Conservation (phyloP, 1,140 invertebrate genomes). For the Catajapyx aquilonaris region DNA sequence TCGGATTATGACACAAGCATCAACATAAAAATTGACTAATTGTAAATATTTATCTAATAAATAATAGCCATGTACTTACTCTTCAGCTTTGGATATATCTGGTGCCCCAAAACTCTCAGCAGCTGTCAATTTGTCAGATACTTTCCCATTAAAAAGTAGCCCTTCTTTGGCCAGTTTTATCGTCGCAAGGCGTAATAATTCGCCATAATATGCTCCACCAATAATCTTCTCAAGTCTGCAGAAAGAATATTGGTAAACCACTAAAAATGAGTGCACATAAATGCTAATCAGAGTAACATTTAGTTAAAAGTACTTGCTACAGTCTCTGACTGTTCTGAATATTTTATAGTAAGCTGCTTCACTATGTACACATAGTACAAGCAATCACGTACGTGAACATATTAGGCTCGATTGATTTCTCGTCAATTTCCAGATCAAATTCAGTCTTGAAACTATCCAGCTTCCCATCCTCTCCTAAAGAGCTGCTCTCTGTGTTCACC, state of each 20-base stretch:
- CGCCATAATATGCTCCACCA: constrained; percentile 80
- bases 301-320: no score
- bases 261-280: background rate
- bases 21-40: no score
- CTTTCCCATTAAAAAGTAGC: constrained; percentile 29
- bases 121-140: constrained; percentile 20
- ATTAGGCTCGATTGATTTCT: constrained; percentile 28
- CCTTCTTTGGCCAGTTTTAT: constrained; percentile 26
- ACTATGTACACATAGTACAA: no score
- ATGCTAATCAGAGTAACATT: no score
- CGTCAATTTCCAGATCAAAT: constrained; percentile 38
- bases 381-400: constrained; percentile 29
- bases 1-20: no score
- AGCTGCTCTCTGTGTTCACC: constrained; percentile 64
- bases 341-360: no score
- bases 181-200: constrained; percentile 33
- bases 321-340: no score
- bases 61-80: no score
- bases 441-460: constrained; percentile 53
- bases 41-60: no score
- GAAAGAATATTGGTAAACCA: background rate
- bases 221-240: constrained; percentile 51
- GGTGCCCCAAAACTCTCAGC: constrained; percentile 37
- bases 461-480: constrained; percentile 60
- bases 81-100: constrained; percentile 47